Evolutionary conservation across 2,888 invertebrate species (phyloP), one percentile per base, ranked within the genome.

Genomic region (Macrosoma leucophasiata): DNA sequence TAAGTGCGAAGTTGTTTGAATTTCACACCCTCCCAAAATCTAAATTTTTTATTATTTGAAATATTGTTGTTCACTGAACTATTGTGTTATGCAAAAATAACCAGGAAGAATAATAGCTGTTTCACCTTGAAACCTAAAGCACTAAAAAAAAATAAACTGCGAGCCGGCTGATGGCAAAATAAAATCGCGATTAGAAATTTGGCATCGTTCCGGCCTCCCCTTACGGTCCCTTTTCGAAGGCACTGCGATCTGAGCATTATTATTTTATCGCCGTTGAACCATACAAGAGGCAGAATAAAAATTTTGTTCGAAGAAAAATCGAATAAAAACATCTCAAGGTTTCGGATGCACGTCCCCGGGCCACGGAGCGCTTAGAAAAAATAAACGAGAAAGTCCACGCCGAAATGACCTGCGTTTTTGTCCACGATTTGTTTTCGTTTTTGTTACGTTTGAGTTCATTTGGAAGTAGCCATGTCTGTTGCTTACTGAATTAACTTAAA

Each of bases 321-420:
- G 48, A 55, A 56, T 61, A 67, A 73, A 75, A 79, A 66, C 59
- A 56, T 41, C 62, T 57, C 67, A 77, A 82, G 79, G 76, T 70
- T 77, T 79, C 72, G 71, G 76, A 81, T 79, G 78, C 79, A 79
- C 77, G 84, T 78, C 79, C 79, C 74, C 76, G 60, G 62, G 63
- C 62, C 53, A 58, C 57, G 62, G 48, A 55, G 58, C 56, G 66
- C 53, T 74, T 73, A 75, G 73, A 81, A 79, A 79, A 82, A 82
- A 81, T 70, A 79, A 78, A 81, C 72, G 62, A 75, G 73, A 73
- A 66, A 77, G 71, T 74, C 77, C 68, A 76, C 64, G 63, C 66
- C 72, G 75, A 79, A 81, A 79, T 82, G 82, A 82, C 82, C 84
- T 76, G 79, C 72, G 76, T 84, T 84, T 84, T 84, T 82, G 76